These are phyloP conservation scores for Netelia melanura DNA, from an alignment of 2,888 invertebrate genomes.

Conservation along the genomic window DNA sequence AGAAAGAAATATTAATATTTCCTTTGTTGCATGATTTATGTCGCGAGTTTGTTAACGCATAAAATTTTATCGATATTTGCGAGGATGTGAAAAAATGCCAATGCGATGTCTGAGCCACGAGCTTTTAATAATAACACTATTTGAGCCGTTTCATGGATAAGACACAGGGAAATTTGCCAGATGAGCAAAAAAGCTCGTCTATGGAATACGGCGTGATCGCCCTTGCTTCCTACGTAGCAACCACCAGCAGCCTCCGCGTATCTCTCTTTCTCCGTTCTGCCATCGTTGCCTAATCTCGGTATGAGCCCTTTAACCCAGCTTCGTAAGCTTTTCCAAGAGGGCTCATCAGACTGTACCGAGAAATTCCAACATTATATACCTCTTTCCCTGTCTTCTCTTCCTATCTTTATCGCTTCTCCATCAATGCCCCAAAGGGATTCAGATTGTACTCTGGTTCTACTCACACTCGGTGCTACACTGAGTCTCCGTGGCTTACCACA, in stretches of 20 bases:
- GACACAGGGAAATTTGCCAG: constrained; percentile 54
- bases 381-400: constrained; percentile 1
- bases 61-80: background rate
- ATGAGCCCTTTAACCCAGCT: constrained; percentile 70
- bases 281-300: constrained; percentile 65
- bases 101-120: constrained; percentile 2
- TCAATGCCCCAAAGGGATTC: constrained; percentile 39
- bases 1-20: background rate
- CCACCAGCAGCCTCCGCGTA: constrained; percentile 34
- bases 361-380: constrained; percentile 42
- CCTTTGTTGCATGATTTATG: background rate
- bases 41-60: background rate
- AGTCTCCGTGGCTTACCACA: constrained; percentile 38
- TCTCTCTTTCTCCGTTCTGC: constrained; percentile 40
- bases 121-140: constrained; percentile 36
- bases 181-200: constrained; percentile 60
- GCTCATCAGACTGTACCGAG: constrained; percentile 62
- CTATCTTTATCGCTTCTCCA: constrained; percentile 34
- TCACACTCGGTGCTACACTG: background rate
- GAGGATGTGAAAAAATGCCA: background rate
- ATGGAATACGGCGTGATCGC: constrained; percentile 48
- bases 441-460: constrained; percentile 42
- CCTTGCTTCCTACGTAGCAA: constrained; percentile 31
- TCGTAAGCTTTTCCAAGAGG: constrained; percentile 67
- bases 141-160: constrained; percentile 25